These are phyloP conservation scores for Periphyllus acericola DNA, from an alignment of 2,888 invertebrate genomes.

Conservation along the genomic window DNA sequence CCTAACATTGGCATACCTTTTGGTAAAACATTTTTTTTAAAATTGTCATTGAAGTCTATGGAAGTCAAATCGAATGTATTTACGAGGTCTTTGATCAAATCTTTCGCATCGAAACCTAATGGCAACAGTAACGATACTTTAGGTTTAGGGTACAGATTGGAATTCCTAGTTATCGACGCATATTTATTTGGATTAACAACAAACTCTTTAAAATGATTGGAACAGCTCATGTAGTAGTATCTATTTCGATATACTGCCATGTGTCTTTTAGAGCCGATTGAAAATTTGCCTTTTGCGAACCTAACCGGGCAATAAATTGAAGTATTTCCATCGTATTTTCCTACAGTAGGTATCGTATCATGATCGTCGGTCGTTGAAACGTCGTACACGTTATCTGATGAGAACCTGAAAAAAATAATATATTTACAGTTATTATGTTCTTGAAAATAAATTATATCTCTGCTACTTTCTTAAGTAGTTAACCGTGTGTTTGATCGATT, in stretches of 20 bases:
- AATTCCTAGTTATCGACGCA: neutral
- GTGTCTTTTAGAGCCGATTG: slow-evolving; percentile 14
- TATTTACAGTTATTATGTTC: neutral
- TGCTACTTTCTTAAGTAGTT: slow-evolving; percentile 31
- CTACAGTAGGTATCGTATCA: neutral
- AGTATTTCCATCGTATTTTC: slow-evolving; percentile 31
- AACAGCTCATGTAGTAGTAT: slow-evolving; percentile 47
- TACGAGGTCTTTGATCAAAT: neutral
- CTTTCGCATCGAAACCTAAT: neutral
- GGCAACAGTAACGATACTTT: slow-evolving; percentile 8
- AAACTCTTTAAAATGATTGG: neutral
- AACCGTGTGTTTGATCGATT: slow-evolving; percentile 3
- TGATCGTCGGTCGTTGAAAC: neutral
- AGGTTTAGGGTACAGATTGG: neutral
- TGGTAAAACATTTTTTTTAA: slow-evolving; percentile 10
- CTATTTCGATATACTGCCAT: slow-evolving; percentile 36
- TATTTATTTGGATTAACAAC: slow-evolving; percentile 11
- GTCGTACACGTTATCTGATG: neutral
- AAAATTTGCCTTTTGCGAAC: neutral
- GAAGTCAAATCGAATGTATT: neutral
- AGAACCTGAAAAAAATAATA: neutral
- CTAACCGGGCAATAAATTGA: slow-evolving; percentile 46
- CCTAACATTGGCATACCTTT: slow-evolving; percentile 27
- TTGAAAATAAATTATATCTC: too few species aligned
- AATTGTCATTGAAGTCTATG: neutral